phyloP scores from a whole-genome alignment of 1,140 invertebrate genomes.

The Caenorhabditis remanei region DNA sequence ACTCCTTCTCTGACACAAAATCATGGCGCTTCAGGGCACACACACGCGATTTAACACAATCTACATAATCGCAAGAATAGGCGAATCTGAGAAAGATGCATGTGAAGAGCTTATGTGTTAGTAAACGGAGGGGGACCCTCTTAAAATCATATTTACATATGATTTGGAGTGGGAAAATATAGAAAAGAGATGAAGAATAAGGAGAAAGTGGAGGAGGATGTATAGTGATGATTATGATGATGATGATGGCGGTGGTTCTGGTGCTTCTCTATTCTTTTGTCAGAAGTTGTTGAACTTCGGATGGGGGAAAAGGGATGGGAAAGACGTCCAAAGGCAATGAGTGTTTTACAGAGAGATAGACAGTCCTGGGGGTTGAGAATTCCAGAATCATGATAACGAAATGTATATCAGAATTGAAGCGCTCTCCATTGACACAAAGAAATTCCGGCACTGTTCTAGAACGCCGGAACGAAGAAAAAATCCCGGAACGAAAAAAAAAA shows the following conservation, averaged over 20 bases:
- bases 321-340: not conserved
- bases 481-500: no score
- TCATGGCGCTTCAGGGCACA: constrained; percentile 52
- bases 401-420: no score
- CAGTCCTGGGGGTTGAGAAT: no score
- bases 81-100: constrained; percentile 48
- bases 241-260: not conserved
- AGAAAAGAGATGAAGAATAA: constrained; percentile 13
- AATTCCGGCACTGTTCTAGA: no score
- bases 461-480: no score
- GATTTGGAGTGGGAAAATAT: constrained; percentile 55
- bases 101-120: constrained; percentile 56
- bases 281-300: not conserved
- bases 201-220: constrained; percentile 48
- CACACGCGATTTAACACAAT: constrained; percentile 54
- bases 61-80: constrained; percentile 54
- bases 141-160: constrained; percentile 55
- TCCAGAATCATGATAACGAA: no score
- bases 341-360: no score
- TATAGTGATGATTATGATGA: constrained; percentile 57
- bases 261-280: not conserved
- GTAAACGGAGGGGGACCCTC: constrained; percentile 26
- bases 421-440: no score
- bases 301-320: not conserved
- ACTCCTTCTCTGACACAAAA: not conserved